Base-by-base conservation (phyloP, 2,888 invertebrate genomes). In the Alloscopus bannaensis region DNA sequence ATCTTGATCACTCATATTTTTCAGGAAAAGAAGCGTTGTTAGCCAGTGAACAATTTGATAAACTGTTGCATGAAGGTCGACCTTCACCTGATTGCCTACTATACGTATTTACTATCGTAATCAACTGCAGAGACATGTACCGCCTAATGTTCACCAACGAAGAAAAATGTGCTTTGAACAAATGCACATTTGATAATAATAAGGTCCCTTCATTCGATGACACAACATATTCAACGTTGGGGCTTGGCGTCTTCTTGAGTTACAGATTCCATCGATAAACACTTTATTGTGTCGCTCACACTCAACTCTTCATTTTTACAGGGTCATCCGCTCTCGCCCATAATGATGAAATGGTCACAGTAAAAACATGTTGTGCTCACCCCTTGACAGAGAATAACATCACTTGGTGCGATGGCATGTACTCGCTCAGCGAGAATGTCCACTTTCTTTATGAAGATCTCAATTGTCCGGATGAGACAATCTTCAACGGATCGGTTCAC, bases 381-480 rank as follows among this genome's bases (percentile, higher is more conserved):
- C 81, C 81, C 22, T 13, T 82, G 31, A 71, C 29, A 20, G 68
- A 62, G 29, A 81, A 73, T 3, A 82, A 79, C 64, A 69, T 31
- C 18, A 76, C 76, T 1, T 82, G 79, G 79, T 82, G 81, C 24
- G 79, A 79, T 68, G 79, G 79, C 6, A 82, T 82, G 79, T 82
- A 82, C 31, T 82, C 81, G 0, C 52, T 80, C 13, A 75, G 68
- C 6, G 71, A 75, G 47, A 69, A 79, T 62, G 76, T 82, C 13
- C 79, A 82, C 20, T 82, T 82, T 22, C 66, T 45, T 16, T 76
- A 82, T 18, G 81, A 79, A 11, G 70, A 73, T 62, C 64, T 82
- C 29, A 71, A 75, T 4, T 82, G 81, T 57, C 71, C 78, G 11
- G 78, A 71, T 0, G 76, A 82, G n/a, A 47, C 75, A 0, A 20